Conservation (phyloP, 2,113 vertebrate species). For the Hypomesus transpacificus region DNA sequence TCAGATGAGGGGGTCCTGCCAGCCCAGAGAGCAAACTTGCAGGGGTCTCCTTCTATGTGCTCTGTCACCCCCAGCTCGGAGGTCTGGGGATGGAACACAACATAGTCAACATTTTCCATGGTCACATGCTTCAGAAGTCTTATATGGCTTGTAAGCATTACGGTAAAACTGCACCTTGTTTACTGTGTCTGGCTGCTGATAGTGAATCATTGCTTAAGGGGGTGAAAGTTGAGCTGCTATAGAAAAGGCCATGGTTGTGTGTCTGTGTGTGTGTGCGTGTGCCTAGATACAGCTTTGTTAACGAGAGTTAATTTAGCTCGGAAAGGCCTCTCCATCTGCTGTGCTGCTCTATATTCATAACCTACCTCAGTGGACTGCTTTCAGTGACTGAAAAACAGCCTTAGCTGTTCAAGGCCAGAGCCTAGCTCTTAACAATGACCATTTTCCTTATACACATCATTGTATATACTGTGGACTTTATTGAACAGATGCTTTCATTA, state of each 20-base stretch:
- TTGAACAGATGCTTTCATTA: neutral
- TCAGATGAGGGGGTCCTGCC: constrained; percentile 96
- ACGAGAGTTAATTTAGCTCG: neutral
- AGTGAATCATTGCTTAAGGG: too few species aligned
- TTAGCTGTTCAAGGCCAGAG: too few species aligned
- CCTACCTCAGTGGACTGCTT: neutral
- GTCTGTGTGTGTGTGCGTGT: neutral
- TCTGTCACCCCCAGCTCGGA: constrained; percentile 97
- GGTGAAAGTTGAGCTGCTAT: constrained; percentile 3
- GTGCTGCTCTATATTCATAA: neutral
- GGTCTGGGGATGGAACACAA: constrained; percentile 71
- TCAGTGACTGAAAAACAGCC: neutral
- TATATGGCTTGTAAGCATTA: too few species aligned
- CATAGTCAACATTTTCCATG: too few species aligned
- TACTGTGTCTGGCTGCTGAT: too few species aligned
- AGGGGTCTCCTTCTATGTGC: constrained; percentile 97
- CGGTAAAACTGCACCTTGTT: too few species aligned
- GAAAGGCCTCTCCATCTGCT: constrained; percentile 9
- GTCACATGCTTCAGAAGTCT: too few species aligned
- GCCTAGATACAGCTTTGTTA: constrained; percentile 5
- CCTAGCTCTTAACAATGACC: too few species aligned
- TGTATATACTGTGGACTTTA: neutral
- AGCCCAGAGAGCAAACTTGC: constrained; percentile 97
- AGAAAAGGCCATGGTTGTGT: neutral
- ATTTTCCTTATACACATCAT: neutral